Conservation (phyloP, 64 coral and sea anemone genomes). For the Actinia equina region DNA sequence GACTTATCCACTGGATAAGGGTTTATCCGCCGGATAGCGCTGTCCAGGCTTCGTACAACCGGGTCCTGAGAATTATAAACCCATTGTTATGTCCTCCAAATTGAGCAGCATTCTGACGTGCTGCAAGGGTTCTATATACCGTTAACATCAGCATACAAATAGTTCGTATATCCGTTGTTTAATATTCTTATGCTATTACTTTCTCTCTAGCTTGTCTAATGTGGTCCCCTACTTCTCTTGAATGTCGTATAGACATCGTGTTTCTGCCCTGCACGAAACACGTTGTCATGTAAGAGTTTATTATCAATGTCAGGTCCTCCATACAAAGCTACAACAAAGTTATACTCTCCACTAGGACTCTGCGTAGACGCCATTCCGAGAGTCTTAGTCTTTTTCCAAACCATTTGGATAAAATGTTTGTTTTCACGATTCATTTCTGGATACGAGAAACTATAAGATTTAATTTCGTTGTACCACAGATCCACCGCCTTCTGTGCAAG, state of each 20-base stretch:
- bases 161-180: no score
- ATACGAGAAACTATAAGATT: slow-evolving; percentile 82
- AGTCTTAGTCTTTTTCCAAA: slow-evolving; percentile 68
- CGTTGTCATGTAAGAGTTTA: slow-evolving; percentile 35
- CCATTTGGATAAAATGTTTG: slow-evolving; percentile 83
- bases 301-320: slow-evolving; percentile 32
- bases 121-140: no score
- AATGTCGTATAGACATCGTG: slow-evolving; percentile 56
- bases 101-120: no score
- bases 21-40: no score
- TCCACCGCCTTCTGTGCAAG: slow-evolving; percentile 45
- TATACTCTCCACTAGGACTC: slow-evolving; percentile 63
- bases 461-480: slow-evolving; percentile 77
- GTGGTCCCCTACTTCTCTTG: not conserved
- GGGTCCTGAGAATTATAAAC: no score
- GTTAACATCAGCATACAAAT: no score
- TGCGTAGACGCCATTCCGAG: slow-evolving; percentile 61
- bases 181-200: not conserved
- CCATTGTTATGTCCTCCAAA: no score
- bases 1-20: no score
- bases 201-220: not conserved
- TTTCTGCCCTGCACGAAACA: slow-evolving; percentile 31
- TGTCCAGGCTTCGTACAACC: no score
- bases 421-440: slow-evolving; percentile 55
- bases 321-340: slow-evolving; percentile 82